Base-by-base conservation (phyloP, 2,797 vertebrate species). In the Lophotriccus pileatus region DNA sequence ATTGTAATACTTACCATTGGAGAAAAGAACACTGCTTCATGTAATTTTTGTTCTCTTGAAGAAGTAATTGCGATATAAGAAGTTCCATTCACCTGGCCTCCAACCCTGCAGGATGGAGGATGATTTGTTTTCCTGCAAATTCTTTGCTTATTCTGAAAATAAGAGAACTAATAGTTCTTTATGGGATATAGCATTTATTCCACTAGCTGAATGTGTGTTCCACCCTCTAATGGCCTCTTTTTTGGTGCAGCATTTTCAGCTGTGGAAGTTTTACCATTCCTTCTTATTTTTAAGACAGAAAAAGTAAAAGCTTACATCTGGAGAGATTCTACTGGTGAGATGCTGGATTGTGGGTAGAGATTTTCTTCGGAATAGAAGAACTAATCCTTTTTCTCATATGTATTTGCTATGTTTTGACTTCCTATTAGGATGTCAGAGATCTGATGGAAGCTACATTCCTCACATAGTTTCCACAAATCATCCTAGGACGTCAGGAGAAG, bases 81-180 rank as follows among this genome's bases (percentile, higher is more conserved):
- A 79, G 36, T 85, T 73, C 37, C 22, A 64, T 46, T 95, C 62
- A 85, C 18, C 34, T 89, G 74, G 28, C 52, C 24, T 84, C 55
- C 32, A 87, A 3, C 36, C n/a, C 16, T 62, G 27, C 56, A 59
- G 75, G 28, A 52, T 64, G 25, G 52, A 76, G 9, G 13, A 39
- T 88, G 23, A 68, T 89, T 78, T 94, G 7, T 92, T 95, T 92
- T 75, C 46, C n/a, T 78, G 36, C 11, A 64, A 62, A 83, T 68
- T 70, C 68, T 72, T 87, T 41, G 10, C 17, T 37, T 92, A 85
- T 72, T 7, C 12, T 80, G 37, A 68, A 92, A 75, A 50, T 69
- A 67, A 66, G 37, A 73, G 28, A 63, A 5, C 1, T 56, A 36
- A 21, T 36, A 76, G 30, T 70, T 87, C 30, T 72, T 82, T 18